Evolutionary conservation across 2,888 invertebrate genomes (phyloP), one percentile per base, ranked within the genome.

Genomic region (Agriopis marginaria): DNA sequence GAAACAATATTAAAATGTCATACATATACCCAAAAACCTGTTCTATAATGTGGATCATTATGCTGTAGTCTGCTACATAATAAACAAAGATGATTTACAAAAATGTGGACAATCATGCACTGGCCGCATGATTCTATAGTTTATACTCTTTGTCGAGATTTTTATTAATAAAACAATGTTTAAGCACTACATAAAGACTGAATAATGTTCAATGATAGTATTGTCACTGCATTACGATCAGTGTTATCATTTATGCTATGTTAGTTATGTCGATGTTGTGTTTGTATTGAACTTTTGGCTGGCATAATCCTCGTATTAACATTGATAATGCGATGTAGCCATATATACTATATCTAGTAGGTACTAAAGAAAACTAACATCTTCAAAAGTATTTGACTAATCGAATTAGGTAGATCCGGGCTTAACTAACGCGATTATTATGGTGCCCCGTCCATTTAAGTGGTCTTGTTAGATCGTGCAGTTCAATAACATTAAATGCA

Each of bases 401-500:
- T 75, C 64, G 68, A 70, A 72, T 73, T 75, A 75, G 51, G 65
- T 61, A 66, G 70, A 73, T 72, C 72, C 66, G 65, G 62, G 61
- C 75, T 79, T 77, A 76, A 74, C 75, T 82, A 79, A 85, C 77
- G 79, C 71, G 77, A 79, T 83, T 79, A 74, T 70, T 70, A 76
- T 72, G 76, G 78, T 71, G 68, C 67, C 47, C 65, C 56, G 80
- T 80, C 81, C 77, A 70, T 71, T 76, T 77, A 83, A 87, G 86
- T 87, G 85, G 78, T 80, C 79, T 79, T 77, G 82, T 81, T 81
- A 82, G 69, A 75, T 77, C 75, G 75, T 72, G 74, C 76, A 76
- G 82, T 82, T 82, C 83, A 84, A 82, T 84, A 79, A 79, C 72
- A 79, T 79, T 80, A 81, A 84, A 80, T 77, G 77, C 60, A 64